Evolutionary conservation across 2,888 invertebrate species (phyloP), one percentile per base, ranked within the genome.

Genomic region (Drosophila fulvimacula): DNA sequence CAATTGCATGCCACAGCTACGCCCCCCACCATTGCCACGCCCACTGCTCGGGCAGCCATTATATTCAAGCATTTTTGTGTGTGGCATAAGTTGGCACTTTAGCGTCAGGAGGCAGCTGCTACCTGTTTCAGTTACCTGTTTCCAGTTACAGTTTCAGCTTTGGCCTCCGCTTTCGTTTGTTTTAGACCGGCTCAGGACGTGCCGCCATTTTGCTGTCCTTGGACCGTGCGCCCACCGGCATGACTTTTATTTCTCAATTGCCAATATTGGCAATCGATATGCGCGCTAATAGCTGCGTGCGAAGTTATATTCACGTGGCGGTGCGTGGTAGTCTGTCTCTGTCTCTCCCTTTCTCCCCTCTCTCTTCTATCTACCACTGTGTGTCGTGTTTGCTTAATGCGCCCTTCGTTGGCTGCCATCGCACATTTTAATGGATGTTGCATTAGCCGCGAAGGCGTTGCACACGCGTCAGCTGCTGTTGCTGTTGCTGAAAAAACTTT

Each of bases 71-170:
- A 86, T 86, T 86, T 83, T 80, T 80, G 76, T 81, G 82, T 69
- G 82, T 69, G 79, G 70, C 87, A 88, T 88, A 88, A 88, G 88
- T 86, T 88, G 88, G 82, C 88, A 88, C 86, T 86, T 86, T 88
- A 82, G 79, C 76, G 76, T 69, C 83, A 80, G 85, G 69, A 79
- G 88, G 80, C 83, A 86, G 80, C 88, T 86, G 85, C 86, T 88
- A 83, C 85, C 85, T 83, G 85, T 75, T 69, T 69, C 62, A 19
- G 69, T 65, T 55, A 41, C 55, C 41, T 41, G 39, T 32, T 55
- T 41, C 63, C 75, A 53, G 63, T 60, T 69, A 56, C 74, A 64
- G 60, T 72, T 68, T 52, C 75, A 60, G 63, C 17, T 36, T 6
- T 41, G 17, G 34, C 55, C 59, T 36, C 34, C 5, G 53, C 72